Evolutionary conservation across 2,888 invertebrate species (phyloP).

Genomic region (Antheraea assamensis): DNA sequence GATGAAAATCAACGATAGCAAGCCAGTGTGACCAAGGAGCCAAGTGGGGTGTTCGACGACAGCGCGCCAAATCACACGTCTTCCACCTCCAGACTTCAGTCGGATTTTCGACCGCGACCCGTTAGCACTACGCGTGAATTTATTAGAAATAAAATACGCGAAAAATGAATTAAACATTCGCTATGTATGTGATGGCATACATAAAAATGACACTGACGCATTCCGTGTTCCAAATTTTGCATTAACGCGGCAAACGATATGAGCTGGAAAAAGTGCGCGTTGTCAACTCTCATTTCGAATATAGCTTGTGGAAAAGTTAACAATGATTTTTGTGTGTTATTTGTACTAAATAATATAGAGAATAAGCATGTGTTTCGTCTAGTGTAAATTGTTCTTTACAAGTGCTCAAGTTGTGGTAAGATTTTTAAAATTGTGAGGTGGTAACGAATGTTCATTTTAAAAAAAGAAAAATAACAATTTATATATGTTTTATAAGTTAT

Average conservation of each 20-base stretch:
- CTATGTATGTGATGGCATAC: conserved; percentile 39
- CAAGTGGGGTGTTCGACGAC: conserved; percentile 41
- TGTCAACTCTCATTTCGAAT: conserved; percentile 14
- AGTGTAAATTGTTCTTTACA: conserved; percentile 28
- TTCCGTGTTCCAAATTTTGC: conserved; percentile 53
- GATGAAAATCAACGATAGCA: conserved; percentile 75
- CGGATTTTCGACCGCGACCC: conserved; percentile 63
- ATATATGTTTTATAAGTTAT: too few relatives aligned
- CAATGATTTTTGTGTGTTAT: conserved; percentile 30
- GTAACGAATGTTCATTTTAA: not conserved
- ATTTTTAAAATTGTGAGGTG: conserved; percentile 39
- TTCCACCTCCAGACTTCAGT: conserved; percentile 54
- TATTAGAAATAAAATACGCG: conserved; percentile 36
- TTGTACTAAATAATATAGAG: conserved; percentile 28
- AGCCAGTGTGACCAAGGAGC: conserved; percentile 71
- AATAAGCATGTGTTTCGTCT: conserved; percentile 28
- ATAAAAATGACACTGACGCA: conserved; percentile 53
- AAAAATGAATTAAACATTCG: conserved; percentile 50
- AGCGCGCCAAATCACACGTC: conserved; percentile 47
- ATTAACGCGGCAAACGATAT: conserved; percentile 55
- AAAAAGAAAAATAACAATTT: not conserved
- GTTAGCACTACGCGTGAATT: conserved; percentile 52
- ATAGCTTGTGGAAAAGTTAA: conserved; percentile 34
- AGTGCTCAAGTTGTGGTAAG: conserved; percentile 48
- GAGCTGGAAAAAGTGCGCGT: conserved; percentile 38